A percentile compares a stretch with the other conserved stretches of the same genome.
These are phyloP conservation scores for Drosophila melanosoma DNA, from an alignment of 2,888 invertebrate genomes.

Conservation along the genomic window DNA sequence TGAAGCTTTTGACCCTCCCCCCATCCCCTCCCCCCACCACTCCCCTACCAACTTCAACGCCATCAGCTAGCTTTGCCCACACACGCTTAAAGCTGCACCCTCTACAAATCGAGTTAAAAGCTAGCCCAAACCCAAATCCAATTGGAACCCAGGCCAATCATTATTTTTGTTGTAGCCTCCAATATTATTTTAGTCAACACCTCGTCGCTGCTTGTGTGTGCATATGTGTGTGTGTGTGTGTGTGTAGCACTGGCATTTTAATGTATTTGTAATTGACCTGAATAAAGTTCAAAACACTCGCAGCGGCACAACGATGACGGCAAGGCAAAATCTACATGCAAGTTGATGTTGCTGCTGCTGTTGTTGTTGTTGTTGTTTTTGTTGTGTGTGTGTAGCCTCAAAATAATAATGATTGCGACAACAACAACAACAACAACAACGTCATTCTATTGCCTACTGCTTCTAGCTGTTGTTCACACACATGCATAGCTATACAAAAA, in stretches of 20 bases:
- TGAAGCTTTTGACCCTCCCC: slow-evolving; percentile 57
- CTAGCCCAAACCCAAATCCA: slow-evolving; percentile 21
- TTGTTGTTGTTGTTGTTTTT: slow-evolving; percentile 22
- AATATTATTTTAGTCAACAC: slow-evolving; percentile 81
- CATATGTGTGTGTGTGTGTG: slow-evolving; percentile 16
- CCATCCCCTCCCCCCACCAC: too few relatives aligned
- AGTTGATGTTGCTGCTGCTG: slow-evolving; percentile 25
- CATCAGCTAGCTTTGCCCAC: not conserved
- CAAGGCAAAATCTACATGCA: slow-evolving; percentile 80
- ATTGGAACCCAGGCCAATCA: slow-evolving; percentile 26
- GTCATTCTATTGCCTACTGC: slow-evolving; percentile 32
- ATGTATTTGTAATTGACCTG: slow-evolving; percentile 85
- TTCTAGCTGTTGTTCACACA: slow-evolving; percentile 36
- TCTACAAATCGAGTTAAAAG: not conserved
- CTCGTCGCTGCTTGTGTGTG: slow-evolving; percentile 35
- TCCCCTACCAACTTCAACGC: not conserved
- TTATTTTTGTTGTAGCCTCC: slow-evolving; percentile 69
- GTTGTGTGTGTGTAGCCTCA: slow-evolving; percentile 66
- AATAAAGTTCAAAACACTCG: slow-evolving; percentile 85
- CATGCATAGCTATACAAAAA: slow-evolving; percentile 17
- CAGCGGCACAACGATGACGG: slow-evolving; percentile 60
- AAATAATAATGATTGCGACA: slow-evolving; percentile 81
- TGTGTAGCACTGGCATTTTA: slow-evolving; percentile 76
- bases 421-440: slow-evolving; percentile 71
- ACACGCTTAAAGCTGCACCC: slow-evolving; percentile 10